Base-by-base conservation (phyloP, 2,797 vertebrate genomes). In the Melanotaenia trifasciata region DNA sequence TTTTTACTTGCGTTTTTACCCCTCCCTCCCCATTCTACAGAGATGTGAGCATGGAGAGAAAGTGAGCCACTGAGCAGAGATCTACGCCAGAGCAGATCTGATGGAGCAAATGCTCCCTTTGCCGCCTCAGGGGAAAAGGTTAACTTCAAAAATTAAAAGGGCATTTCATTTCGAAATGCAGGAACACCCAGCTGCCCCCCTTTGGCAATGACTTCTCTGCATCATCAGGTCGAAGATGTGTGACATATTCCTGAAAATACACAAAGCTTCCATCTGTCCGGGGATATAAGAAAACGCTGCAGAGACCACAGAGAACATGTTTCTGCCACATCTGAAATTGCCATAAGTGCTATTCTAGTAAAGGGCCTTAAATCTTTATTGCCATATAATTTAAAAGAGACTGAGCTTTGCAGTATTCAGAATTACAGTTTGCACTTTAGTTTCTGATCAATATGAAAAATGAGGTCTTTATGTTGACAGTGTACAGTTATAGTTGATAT, bases 31-130 rank as follows among this genome's bases (percentile, higher is more conserved):
- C 2, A 80, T 56, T 74, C 20, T 76, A 80, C 93, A 95, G 94
- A 94, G 73, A 95, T 95, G 94, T 94, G 89, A 94, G 76, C 67
- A 81, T 70, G 75, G 78, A 79, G 72, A 72, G 78, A 80, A 74
- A 76, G 51, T 0, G 22, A 71, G 76, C 45, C 66, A 58, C 7
- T 8, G 47, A 81, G 80, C 80, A 84, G 70, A 74, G 77, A 87
- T 88, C 83, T 78, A 74, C 79, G 84, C 79, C 72, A 56, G 76
- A 76, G 68, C 82, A 63, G 76, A 82, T 84, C 79, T 69, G 72
- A 87, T 66, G 72, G 57, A 74, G 87, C 64, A 50, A 88, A 77
- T 18, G 38, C 67, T 84, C 64, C 65, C 68, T 47, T 81, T 33
- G 73, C 70, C 56, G 76, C 87, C 88, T 65, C 45, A 26, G 78